Base-by-base conservation (phyloP, 2,888 invertebrate genomes). In the Macaria notata region DNA sequence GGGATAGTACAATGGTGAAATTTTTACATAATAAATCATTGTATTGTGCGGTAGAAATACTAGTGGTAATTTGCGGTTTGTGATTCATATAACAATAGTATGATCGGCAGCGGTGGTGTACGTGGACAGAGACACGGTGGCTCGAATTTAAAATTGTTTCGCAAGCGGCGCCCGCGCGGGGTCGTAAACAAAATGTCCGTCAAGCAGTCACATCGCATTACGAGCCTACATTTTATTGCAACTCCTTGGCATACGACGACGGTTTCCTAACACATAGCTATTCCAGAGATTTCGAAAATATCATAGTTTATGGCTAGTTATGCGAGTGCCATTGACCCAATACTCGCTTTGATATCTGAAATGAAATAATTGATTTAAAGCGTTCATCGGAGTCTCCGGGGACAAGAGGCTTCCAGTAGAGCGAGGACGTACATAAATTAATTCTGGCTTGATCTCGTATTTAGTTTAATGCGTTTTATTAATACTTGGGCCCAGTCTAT, bases 101-200 rank as follows among this genome's bases (percentile, higher is more conserved):
- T 66, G 63, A 65, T 67, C 70, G 66, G 60, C 55, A 53, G 63
- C 63, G 60, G 53, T 51, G 59, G 70, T 56, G 70, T 80, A 79
- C 79, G 78, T 78, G 78, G 61, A 65, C 80, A 78, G 72, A 78
- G 64, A 70, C 79, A 83, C 71, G 69, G 59, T 55, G 70, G 66
- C 72, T 70, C 68, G 68, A 77, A 77, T 79, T 73, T 65, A 76
- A 74, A 71, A 70, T 61, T 31, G 41, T 86, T 83, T 83, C 79
- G 76, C 75, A 87, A 85, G 54, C 57, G 57, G 57, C 55, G 51
- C 46, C 61, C 60, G 63, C 69, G 70, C 70, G 72, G 68, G 70
- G 74, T 79, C 77, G 78, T 85, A 81, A 84, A 86, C 82, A 81
- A 74, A 76, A 78, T 78, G 75, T 79, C 83, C 78, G 69, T 80